Conservation (phyloP, 2,797 vertebrate species). For the Periophthalmus magnuspinnatus region DNA sequence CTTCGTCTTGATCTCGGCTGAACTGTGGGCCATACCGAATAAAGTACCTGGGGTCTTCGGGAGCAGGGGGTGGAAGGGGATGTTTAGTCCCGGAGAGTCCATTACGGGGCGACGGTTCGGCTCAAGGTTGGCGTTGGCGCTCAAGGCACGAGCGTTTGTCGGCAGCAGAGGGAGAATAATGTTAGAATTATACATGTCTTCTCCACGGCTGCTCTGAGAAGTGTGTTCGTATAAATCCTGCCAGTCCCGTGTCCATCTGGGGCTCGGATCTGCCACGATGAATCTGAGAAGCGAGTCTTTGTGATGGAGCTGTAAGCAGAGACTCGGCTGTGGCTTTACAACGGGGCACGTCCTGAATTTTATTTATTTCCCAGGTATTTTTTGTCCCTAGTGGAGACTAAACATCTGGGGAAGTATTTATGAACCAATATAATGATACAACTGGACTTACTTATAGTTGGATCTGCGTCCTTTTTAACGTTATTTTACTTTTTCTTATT, state of each 20-base stretch:
- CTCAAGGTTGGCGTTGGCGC: slow-evolving; percentile 57
- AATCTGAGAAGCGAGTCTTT: slow-evolving; percentile 13
- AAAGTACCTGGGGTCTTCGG: slow-evolving; percentile 26
- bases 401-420: too few species aligned
- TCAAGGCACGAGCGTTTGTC: slow-evolving; percentile 26
- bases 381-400: too few species aligned
- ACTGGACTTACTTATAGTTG: too few species aligned
- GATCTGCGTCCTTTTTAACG: too few species aligned
- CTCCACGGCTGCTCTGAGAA: background rate
- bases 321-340: background rate
- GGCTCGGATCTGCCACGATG: slow-evolving; percentile 13
- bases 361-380: background rate
- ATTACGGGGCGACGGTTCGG: slow-evolving; percentile 27
- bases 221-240: background rate
- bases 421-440: too few species aligned
- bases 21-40: slow-evolving; percentile 59
- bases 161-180: slow-evolving; percentile 14
- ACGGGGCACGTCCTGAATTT: slow-evolving; percentile 1
- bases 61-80: slow-evolving; percentile 36
- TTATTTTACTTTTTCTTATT: too few species aligned
- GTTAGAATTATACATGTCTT: slow-evolving; percentile 12
- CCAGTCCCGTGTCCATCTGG: slow-evolving; percentile 5
- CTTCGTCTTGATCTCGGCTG: slow-evolving; percentile 37
- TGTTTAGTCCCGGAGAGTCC: slow-evolving; percentile 32
- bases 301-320: slow-evolving; percentile 6